Evolutionary conservation across 2,113 vertebrate species (phyloP).

Genomic region (Acrocephalus arundinaceus): DNA sequence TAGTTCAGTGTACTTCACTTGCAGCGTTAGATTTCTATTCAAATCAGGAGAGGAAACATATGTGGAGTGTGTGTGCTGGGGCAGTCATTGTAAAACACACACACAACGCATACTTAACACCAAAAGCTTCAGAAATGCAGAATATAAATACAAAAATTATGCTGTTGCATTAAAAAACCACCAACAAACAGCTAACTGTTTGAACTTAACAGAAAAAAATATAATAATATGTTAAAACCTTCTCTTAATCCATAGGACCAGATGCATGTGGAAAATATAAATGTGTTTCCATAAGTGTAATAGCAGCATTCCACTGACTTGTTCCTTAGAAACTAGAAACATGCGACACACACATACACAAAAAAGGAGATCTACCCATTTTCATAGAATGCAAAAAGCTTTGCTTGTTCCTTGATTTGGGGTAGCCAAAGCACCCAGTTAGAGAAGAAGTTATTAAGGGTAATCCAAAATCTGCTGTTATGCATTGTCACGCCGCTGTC

Average conservation of each 20-base stretch:
- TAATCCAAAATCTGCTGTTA: neutral
- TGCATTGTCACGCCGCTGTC: fast-evolving
- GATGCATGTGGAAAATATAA: neutral
- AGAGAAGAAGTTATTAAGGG: neutral
- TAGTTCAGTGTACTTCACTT: constrained; percentile 46
- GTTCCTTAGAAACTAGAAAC: neutral
- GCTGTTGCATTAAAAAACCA: neutral
- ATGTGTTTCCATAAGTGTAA: neutral
- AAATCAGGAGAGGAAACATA: constrained; percentile 49
- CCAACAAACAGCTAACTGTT: neutral
- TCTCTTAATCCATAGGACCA: neutral
- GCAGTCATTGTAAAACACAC: constrained; percentile 36
- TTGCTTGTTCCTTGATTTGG: neutral
- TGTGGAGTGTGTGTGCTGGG: constrained; percentile 3
- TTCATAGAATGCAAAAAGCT: neutral
- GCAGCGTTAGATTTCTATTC: constrained; percentile 30
- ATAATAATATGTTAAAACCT: neutral
- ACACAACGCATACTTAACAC: neutral
- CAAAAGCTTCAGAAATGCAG: constrained; percentile 1
- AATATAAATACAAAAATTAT: neutral
- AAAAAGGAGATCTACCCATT: neutral
- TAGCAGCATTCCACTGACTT: neutral
- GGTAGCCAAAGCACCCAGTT: neutral
- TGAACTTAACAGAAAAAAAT: neutral
- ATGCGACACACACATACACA: neutral